Percentiles rank a stretch among this genome's conserved stretches.
phyloP scores from a whole-genome alignment of 1,140 invertebrate species.

The Diorhabda elongata region DNA sequence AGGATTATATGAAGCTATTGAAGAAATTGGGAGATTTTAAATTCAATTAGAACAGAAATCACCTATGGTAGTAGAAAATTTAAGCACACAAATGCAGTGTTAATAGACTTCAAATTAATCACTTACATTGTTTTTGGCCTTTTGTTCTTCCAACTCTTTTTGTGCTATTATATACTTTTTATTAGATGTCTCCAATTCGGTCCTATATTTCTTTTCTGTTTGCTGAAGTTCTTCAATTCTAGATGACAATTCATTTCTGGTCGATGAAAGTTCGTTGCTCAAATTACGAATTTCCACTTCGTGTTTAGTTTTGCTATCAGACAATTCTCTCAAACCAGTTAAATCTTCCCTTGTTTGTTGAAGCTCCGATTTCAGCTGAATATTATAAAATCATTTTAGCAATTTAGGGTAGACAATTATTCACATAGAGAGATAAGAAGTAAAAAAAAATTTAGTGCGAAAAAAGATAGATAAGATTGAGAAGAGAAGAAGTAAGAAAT shows the following conservation, averaged over 20 bases:
- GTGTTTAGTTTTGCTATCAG: slow-evolving; percentile 36
- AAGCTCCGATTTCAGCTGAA: slow-evolving; percentile 36
- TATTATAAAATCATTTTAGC: not conserved
- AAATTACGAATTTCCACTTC: slow-evolving; percentile 41
- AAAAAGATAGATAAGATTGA: no score
- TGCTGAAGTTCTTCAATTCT: slow-evolving; percentile 33
- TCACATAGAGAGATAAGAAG: no score
- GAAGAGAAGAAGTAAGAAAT: no score
- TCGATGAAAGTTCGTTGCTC: slow-evolving; percentile 38
- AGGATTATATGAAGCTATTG: no score
- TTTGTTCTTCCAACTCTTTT: slow-evolving; percentile 62
- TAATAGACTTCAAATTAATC: not conserved
- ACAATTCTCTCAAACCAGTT: slow-evolving; percentile 29
- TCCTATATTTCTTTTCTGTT: slow-evolving; percentile 43
- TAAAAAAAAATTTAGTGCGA: no score
- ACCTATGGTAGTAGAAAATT: no score
- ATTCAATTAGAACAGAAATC: no score
- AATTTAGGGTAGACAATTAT: no score
- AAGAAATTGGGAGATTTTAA: no score
- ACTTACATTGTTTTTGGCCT: slow-evolving; percentile 74
- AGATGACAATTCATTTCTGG: slow-evolving; percentile 25
- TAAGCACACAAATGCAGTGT: no score
- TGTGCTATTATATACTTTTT: slow-evolving; percentile 44
- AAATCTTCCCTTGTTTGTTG: slow-evolving; percentile 35
- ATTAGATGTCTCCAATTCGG: slow-evolving; percentile 32